Evolutionary conservation across 2,113 vertebrate genomes (phyloP).

Genomic region (Salvelinus fontinalis): DNA sequence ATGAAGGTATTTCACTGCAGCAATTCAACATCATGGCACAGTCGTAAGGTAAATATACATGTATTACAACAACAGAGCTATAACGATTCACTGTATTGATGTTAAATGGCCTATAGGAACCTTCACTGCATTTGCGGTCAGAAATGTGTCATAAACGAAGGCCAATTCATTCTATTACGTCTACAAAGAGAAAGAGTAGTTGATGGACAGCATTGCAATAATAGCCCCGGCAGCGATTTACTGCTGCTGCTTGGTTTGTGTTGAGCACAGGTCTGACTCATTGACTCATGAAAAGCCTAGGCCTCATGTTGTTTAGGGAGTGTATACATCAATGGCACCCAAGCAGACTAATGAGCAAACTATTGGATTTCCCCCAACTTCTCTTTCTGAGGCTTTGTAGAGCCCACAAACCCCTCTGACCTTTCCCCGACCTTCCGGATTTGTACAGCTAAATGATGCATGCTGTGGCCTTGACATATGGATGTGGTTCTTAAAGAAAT

Average conservation of each 20-base stretch:
- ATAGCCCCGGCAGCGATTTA: conserved; percentile 9
- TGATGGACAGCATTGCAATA: conserved; percentile 41
- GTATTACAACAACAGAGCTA: too few relatives aligned
- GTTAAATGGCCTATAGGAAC: too few relatives aligned
- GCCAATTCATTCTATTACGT: conserved; percentile 32
- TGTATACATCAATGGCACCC: conserved; percentile 48
- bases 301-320: conserved; percentile 42
- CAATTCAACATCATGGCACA: too few relatives aligned
- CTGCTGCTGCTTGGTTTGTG: conserved; percentile 10
- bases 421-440: too few relatives aligned
- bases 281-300: conserved; percentile 36
- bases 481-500: too few relatives aligned
- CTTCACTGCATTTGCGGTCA: too few relatives aligned
- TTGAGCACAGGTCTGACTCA: conserved; percentile 53
- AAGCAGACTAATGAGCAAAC: conserved; percentile 55
- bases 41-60: too few relatives aligned
- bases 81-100: too few relatives aligned
- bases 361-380: conserved; percentile 47
- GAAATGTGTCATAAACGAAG: conserved; percentile 42
- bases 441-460: too few relatives aligned
- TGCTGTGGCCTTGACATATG: too few relatives aligned
- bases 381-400: conserved; percentile 22
- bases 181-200: conserved; percentile 41
- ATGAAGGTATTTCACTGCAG: too few relatives aligned
- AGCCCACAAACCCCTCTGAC: too few relatives aligned